Conservation (phyloP, 1,140 invertebrate species). For the Aphis gossypii region DNA sequence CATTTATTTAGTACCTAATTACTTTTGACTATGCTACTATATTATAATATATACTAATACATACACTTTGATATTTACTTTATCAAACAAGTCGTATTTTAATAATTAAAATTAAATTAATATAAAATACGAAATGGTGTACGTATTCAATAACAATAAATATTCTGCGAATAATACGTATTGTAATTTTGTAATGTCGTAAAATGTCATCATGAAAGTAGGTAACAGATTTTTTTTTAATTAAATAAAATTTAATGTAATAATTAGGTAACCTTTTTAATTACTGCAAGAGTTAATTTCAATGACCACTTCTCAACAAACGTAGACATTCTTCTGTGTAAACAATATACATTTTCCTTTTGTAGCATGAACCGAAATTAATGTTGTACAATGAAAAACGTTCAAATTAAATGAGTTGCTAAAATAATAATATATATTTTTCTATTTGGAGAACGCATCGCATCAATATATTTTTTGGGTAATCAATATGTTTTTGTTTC, state of each 20-base stretch:
- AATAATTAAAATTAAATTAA: not conserved
- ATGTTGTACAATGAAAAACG: not conserved
- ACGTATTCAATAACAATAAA: not conserved
- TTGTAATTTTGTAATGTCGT: not conserved
- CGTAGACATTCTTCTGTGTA: not conserved
- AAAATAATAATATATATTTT: no score
- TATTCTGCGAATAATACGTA: not conserved
- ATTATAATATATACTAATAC: no score
- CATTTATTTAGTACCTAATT: not conserved
- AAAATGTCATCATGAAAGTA: not conserved
- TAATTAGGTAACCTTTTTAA: conserved; percentile 19
- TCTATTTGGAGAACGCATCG: not conserved
- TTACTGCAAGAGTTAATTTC: not conserved
- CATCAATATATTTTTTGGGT: not conserved
- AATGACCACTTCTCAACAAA: not conserved
- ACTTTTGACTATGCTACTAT: not conserved
- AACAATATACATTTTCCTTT: not conserved
- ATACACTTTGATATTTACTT: not conserved
- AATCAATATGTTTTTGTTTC: not conserved
- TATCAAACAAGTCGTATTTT: not conserved
- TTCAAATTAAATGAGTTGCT: not conserved
- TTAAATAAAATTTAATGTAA: conserved; percentile 7
- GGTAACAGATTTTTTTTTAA: not conserved
- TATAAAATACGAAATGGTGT: not conserved
- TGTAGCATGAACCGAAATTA: not conserved